phyloP scores from a whole-genome alignment of 2,888 invertebrate species.

The Hirtodrosophila cameraria region DNA sequence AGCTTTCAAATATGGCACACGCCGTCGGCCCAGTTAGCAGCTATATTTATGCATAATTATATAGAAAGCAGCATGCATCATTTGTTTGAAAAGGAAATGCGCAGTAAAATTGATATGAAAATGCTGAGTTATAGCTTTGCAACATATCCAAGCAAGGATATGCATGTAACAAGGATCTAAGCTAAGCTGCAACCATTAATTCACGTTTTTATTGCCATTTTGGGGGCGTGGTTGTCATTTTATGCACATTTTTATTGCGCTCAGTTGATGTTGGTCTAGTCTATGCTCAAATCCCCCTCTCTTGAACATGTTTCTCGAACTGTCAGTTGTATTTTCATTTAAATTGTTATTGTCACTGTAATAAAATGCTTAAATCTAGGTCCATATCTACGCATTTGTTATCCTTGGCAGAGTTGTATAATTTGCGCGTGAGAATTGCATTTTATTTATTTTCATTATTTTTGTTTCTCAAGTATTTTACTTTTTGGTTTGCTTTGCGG shows the following conservation, averaged over 20 bases:
- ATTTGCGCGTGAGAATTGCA: slow-evolving; percentile 48
- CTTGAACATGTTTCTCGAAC: background rate
- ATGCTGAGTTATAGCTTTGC: too few species aligned
- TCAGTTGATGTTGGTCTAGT: slow-evolving; percentile 33
- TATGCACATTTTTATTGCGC: slow-evolving; percentile 60
- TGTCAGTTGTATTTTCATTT: slow-evolving; percentile 48
- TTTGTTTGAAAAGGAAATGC: slow-evolving; percentile 20
- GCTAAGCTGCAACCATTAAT: slow-evolving; percentile 59
- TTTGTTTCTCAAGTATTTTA: slow-evolving; percentile 4
- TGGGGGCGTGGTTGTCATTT: slow-evolving; percentile 50
- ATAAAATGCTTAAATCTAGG: slow-evolving; percentile 82
- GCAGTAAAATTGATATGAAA: slow-evolving; percentile 7
- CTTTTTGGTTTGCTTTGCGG: slow-evolving; percentile 12
- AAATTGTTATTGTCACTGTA: slow-evolving; percentile 72
- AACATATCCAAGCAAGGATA: slow-evolving; percentile 5
- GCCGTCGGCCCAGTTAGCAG: slow-evolving; percentile 27
- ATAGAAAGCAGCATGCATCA: slow-evolving; percentile 29
- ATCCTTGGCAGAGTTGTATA: slow-evolving; percentile 74
- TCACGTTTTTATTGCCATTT: slow-evolving; percentile 59
- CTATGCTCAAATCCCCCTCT: background rate
- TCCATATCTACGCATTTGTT: slow-evolving; percentile 82
- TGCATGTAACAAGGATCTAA: slow-evolving; percentile 12
- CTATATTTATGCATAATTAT: slow-evolving; percentile 19
- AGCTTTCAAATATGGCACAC: slow-evolving; percentile 39
- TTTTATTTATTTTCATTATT: slow-evolving; percentile 51